Base-by-base conservation (phyloP, 2,888 invertebrate genomes). In the Drosophila greeni region DNA sequence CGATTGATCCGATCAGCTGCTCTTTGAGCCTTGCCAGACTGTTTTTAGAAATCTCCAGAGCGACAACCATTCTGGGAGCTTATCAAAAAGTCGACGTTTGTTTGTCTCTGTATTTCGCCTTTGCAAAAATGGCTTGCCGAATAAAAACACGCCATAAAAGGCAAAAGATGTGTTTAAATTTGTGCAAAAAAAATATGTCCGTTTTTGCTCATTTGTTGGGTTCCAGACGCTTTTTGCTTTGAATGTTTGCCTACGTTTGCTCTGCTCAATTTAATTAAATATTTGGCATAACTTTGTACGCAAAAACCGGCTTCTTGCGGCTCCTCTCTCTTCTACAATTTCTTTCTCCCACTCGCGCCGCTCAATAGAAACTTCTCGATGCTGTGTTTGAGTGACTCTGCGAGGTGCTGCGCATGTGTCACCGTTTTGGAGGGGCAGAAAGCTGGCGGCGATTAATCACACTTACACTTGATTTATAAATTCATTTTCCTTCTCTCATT, bases 301-400 rank as follows among this genome's bases (percentile, higher is more conserved):
- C 65, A 33, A 72, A 77, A 77, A 78, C 77, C 77, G 78, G 77
- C 81, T 78, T 81, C 65, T 26, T 42, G 45, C 24, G 34, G n/a
- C 52, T 47, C 16, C 33, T 34, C 51, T 57, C 45, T 36, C 34
- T 56, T 56, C 59, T 33, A 33, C 37, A 43, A 31, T 45, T 37
- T 52, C 45, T 55, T 48, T 54, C 52, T 55, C 52, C 64, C 53
- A 53, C 56, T 52, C 37, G 20, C 20, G 61, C 45, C 58, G 37
- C 80, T 79, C 75, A 68, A 59, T 77, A 65, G 75, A 80, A 82
- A 61, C 69, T 77, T 79, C 80, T 82, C 61, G 80, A 79, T 72
- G 31, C 37, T 55, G 23, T 26, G 14, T 48, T 58, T 51, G 29
- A 61, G 40, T 36, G 49, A 39, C 7, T 31, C 31, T 59, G 20